Evolutionary conservation across 2,113 vertebrate genomes (phyloP).

Genomic region (Vidua chalybeata): DNA sequence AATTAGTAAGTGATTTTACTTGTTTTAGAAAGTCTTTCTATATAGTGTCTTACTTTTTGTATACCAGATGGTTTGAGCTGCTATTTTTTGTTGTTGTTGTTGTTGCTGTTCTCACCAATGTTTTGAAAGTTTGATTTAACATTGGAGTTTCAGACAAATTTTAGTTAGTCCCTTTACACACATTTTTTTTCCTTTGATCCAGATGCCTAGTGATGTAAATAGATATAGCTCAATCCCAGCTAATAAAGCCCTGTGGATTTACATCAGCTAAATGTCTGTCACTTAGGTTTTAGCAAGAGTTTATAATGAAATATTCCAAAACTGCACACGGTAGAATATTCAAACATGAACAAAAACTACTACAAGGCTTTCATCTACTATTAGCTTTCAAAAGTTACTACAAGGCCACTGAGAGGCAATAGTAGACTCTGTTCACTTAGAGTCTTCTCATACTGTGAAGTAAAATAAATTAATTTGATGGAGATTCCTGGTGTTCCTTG

Average conservation of each 20-base stretch:
- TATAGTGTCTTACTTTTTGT: neutral
- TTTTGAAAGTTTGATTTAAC: neutral
- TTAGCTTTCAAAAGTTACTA: neutral
- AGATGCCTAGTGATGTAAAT: neutral
- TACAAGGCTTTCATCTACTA: neutral
- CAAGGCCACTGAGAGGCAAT: neutral
- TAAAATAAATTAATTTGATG: neutral
- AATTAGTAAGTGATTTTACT: neutral
- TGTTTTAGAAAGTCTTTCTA: neutral
- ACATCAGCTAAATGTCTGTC: neutral
- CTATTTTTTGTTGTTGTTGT: rapidly evolving
- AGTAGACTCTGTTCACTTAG: neutral
- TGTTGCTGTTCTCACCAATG: neutral
- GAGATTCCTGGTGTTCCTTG: neutral
- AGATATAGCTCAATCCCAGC: neutral
- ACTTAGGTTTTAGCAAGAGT: neutral
- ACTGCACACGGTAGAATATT: neutral
- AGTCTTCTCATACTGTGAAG: neutral
- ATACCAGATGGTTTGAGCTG: neutral
- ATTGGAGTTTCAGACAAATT: neutral
- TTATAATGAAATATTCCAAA: neutral
- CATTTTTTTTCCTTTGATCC: neutral
- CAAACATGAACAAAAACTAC: neutral
- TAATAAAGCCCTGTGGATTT: neutral
- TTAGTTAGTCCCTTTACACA: neutral